phyloP scores from a whole-genome alignment of 2,113 vertebrate genomes.

The Martes martes region DNA sequence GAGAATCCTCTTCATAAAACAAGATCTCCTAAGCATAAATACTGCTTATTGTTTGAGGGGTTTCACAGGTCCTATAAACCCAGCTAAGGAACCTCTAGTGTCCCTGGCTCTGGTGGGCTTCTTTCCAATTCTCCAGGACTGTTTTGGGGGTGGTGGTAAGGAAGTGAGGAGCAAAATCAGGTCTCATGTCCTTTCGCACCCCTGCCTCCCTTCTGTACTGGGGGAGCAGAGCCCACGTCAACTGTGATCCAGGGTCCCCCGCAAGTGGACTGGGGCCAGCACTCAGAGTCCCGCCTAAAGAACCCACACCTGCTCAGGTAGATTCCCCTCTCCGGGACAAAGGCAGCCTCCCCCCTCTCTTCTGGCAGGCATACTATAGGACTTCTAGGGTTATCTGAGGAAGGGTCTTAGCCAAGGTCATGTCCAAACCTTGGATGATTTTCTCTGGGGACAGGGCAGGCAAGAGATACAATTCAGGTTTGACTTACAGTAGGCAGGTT shows the following conservation, averaged over 20 bases:
- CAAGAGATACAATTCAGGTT: neutral
- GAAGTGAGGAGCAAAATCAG: neutral
- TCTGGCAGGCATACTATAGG: neutral
- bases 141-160: accelerated
- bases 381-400: neutral
- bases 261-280: neutral
- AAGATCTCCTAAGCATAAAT: constrained; percentile 35
- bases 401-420: constrained; percentile 1
- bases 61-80: constrained; percentile 30
- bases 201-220: neutral
- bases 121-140: neutral
- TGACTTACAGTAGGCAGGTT: neutral
- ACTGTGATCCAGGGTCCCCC: neutral
- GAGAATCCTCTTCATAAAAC: constrained; percentile 52
- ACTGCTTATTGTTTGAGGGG: constrained; percentile 22
- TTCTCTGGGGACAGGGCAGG: neutral
- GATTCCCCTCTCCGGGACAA: neutral
- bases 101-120: neutral
- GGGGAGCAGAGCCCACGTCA: neutral
- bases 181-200: neutral
- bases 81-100: neutral
- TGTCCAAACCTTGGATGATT: neutral
- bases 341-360: neutral
- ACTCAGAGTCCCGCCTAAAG: neutral
- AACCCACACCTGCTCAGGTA: neutral